These are phyloP conservation scores for Taeniopygia guttata DNA, from an alignment of 2,797 vertebrate genomes.

Conservation along the genomic window DNA sequence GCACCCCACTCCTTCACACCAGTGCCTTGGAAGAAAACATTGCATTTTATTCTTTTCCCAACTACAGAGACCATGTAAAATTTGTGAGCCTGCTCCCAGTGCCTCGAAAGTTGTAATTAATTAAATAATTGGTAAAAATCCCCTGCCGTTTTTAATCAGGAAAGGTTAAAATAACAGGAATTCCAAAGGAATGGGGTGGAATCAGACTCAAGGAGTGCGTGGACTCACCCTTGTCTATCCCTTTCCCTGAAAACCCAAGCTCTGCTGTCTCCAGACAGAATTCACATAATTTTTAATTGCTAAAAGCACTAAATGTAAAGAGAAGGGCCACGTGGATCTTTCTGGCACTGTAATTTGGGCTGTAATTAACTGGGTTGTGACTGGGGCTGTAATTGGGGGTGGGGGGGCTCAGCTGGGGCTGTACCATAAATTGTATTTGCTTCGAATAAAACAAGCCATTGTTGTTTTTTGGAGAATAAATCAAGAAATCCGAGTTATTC, in stretches of 20 bases:
- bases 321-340: not conserved
- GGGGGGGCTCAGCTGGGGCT: not conserved
- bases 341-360: not conserved
- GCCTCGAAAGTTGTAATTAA: not conserved
- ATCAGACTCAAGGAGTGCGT: not conserved
- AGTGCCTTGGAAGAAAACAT: not conserved
- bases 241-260: not conserved
- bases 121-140: not conserved
- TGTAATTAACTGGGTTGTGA: not conserved
- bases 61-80: not conserved
- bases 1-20: not conserved
- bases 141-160: not conserved
- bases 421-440: conserved; percentile 10
- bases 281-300: not conserved
- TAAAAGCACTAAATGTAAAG: not conserved
- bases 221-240: not conserved
- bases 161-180: not conserved
- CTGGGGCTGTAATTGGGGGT: not conserved
- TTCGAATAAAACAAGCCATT: not conserved
- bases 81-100: not conserved
- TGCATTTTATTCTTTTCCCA: not conserved
- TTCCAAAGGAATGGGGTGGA: not conserved
- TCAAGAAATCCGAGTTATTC: not conserved
- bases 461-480: not conserved
- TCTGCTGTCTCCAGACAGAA: not conserved